phyloP scores from a whole-genome alignment of 2,113 vertebrate species.

The Atlantisia rogersi region DNA sequence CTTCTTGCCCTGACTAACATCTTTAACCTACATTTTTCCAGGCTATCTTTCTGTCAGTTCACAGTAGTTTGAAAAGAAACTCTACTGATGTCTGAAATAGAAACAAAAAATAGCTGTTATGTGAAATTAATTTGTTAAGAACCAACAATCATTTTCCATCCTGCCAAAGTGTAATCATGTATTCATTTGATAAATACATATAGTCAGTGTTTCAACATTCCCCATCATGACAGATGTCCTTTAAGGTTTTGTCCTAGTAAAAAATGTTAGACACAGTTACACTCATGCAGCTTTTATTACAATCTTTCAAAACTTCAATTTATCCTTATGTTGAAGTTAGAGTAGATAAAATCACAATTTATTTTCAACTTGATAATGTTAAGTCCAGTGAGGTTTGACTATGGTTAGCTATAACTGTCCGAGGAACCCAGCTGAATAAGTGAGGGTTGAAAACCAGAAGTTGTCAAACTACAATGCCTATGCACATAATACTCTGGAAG shows the following conservation, averaged over 20 bases:
- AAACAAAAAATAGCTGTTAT: background rate
- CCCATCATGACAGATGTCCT: slow-evolving; percentile 43
- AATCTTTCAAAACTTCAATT: slow-evolving; percentile 56
- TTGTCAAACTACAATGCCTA: background rate
- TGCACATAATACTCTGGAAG: background rate
- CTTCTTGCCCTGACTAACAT: background rate
- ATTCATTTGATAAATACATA: background rate
- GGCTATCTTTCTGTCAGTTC: background rate
- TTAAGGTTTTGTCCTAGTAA: slow-evolving; percentile 66
- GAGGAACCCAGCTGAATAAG: background rate
- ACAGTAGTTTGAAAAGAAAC: background rate
- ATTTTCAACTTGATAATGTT: slow-evolving; percentile 34
- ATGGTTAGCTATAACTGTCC: background rate
- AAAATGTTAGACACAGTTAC: slow-evolving; percentile 61
- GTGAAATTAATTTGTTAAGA: background rate
- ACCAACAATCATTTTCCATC: background rate
- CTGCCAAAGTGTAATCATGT: background rate
- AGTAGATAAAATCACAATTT: slow-evolving; percentile 72
- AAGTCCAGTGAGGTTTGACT: slow-evolving; percentile 5
- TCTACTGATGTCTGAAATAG: background rate
- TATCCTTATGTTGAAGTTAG: slow-evolving; percentile 35
- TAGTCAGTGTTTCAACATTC: background rate
- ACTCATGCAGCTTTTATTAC: slow-evolving; percentile 27
- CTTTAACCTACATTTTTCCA: background rate
- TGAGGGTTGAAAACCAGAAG: background rate